Base-by-base conservation (phyloP, 2,113 vertebrate species). In the Synchiropus splendidus region DNA sequence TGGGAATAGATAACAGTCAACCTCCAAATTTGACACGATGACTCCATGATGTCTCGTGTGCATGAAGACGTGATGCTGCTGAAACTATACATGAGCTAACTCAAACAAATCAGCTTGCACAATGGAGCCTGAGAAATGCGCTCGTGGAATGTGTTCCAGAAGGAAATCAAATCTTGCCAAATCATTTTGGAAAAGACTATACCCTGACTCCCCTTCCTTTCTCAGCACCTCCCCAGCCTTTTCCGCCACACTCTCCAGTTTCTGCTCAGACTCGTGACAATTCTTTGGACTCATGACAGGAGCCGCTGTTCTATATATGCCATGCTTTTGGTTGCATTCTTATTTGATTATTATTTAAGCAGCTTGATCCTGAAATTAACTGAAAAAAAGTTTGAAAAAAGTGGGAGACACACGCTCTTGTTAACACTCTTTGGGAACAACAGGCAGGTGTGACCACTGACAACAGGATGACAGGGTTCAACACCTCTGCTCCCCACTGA, bases 401-500 rank as follows among this genome's bases (percentile, higher is more conserved):
- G 21, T 5, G 4, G 21, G 21, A 67, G 58, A 69, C 56, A 47
- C 15, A 49, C 36, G 37, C 46, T 57, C 45, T 48, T 51, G 35
- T 50, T 67, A 60, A 63, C 39, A 6, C 31, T 54, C 54, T 56
- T 9, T 16, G 37, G 33, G 51, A 64, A 58, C 73, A 77, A 61
- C 74, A 73, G 70, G 56, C 75, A 83, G 77, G 80, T 85, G 83
- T 82, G 77, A 78, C 67, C 61, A 50, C 58, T 54, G 72, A 75
- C 80, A 83, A 85, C 80, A 81, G 81, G 79, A 84, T 74, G 68
- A 68, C 61, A 70, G 61, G 62, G 61, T 70, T 75, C 74, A 72
- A 74, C 81, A 72, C 78, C 72, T 79, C 77, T 31, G 48, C 56
- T 61, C 72, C 70, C 77, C 45, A 49, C 67, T 70, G 62, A 61